Percentiles rank a stretch among this genome's conserved stretches.
phyloP scores from a whole-genome alignment of 2,113 vertebrate genomes.

The Pipra filicauda region DNA sequence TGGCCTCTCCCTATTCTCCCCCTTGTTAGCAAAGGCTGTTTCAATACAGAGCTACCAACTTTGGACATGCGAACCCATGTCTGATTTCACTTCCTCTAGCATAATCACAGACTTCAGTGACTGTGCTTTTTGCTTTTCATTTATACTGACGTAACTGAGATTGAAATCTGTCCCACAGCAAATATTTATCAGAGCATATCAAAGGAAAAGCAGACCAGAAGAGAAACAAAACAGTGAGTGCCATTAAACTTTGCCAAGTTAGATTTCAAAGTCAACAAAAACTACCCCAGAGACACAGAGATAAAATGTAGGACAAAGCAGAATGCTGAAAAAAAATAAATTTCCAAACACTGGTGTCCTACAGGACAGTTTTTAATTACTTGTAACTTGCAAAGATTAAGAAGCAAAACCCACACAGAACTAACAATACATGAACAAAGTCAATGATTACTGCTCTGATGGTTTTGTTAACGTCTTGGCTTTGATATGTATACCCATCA shows the following conservation, averaged over 20 bases:
- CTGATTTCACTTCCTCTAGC: neutral
- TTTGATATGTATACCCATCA: fast-evolving
- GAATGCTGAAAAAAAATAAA: neutral
- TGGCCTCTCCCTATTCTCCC: neutral
- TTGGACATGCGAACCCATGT: neutral
- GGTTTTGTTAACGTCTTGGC: neutral
- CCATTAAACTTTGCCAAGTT: conserved; percentile 20
- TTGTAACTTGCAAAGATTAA: neutral
- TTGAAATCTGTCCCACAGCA: conserved; percentile 34
- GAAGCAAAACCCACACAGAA: neutral
- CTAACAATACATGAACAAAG: neutral
- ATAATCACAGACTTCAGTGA: neutral
- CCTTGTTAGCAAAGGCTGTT: neutral
- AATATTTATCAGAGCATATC: conserved; percentile 36
- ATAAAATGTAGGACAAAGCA: conserved; percentile 2
- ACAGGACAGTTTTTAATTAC: neutral
- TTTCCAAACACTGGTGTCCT: neutral
- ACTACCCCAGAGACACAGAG: neutral
- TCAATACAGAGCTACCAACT: neutral
- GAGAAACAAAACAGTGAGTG: neutral
- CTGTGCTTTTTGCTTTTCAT: neutral
- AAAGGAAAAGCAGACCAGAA: conserved; percentile 29
- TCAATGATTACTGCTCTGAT: neutral
- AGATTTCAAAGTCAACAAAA: conserved; percentile 37
- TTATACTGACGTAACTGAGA: conserved; percentile 7